Conservation (phyloP, 2,888 invertebrate species). For the Polietes domitor region DNA sequence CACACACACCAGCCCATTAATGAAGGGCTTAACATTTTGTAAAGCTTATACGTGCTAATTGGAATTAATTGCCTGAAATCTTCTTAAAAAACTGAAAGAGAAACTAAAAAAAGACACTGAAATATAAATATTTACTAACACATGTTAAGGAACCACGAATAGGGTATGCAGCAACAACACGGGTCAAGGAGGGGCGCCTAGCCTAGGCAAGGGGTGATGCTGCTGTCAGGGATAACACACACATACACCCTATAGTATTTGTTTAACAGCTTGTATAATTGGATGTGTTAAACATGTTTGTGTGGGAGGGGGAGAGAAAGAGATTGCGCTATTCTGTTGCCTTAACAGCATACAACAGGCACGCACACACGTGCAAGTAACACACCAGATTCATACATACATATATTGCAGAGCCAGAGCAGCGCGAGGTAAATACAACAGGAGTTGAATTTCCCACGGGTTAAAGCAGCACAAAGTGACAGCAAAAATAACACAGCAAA, state of each 20-base stretch:
- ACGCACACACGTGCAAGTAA: neutral
- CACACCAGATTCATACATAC: too few relatives aligned
- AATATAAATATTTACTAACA: neutral
- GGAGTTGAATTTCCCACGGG: constrained; percentile 36
- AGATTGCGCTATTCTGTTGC: constrained; percentile 42
- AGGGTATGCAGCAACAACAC: too few relatives aligned
- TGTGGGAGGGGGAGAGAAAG: neutral
- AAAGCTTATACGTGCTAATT: constrained; percentile 16
- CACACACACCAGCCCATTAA: neutral
- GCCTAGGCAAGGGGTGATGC: too few relatives aligned
- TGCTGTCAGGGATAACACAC: neutral
- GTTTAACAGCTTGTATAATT: constrained; percentile 15
- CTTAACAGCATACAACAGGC: neutral
- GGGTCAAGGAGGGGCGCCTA: too few relatives aligned
- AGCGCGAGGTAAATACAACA: constrained; percentile 7
- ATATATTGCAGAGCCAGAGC: neutral
- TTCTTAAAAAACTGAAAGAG: neutral
- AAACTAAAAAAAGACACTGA: neutral
- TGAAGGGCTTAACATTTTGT: constrained; percentile 5
- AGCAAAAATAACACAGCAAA: neutral
- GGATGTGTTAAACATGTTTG: constrained; percentile 5
- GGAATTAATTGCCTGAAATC: constrained; percentile 45
- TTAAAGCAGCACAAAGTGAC: constrained; percentile 14
- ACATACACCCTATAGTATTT: neutral
- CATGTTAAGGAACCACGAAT: neutral